These are phyloP conservation scores for Ptiloglossa arizonensis DNA, from an alignment of 1,140 invertebrate genomes.

Conservation along the genomic window DNA sequence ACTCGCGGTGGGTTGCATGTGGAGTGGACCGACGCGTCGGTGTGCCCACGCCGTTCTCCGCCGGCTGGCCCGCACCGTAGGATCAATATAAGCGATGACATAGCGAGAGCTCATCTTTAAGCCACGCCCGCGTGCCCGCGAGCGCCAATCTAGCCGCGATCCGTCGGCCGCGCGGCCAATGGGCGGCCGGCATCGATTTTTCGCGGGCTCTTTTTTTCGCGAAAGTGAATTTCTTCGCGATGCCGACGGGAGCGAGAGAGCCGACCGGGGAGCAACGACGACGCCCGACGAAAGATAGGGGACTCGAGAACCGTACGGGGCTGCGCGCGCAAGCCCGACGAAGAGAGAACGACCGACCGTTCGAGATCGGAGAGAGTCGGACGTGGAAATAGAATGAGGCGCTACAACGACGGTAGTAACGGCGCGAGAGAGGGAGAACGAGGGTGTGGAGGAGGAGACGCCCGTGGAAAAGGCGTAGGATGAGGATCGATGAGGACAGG, in stretches of 20 bases:
- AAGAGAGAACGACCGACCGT: background rate
- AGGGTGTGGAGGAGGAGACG: conserved; percentile 53
- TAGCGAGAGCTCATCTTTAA: conserved; percentile 82
- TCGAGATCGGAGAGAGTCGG: background rate
- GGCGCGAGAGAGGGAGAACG: conserved; percentile 47
- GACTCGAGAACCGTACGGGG: background rate
- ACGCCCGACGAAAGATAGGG: background rate
- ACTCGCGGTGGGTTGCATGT: conserved; percentile 47
- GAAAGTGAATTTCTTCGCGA: conserved; percentile 80
- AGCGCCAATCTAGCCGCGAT: conserved; percentile 46
- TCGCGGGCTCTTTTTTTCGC: conserved; percentile 66
- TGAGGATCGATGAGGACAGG: conserved; percentile 74
- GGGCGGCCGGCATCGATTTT: conserved; percentile 76
- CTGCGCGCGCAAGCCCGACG: too few relatives aligned
- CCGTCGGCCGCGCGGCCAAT: conserved; percentile 68
- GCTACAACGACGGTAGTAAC: conserved; percentile 41
- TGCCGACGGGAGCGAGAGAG: conserved; percentile 59
- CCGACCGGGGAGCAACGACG: conserved; percentile 1
- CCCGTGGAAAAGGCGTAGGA: conserved; percentile 54
- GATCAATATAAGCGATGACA: conserved; percentile 82
- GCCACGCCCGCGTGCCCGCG: conserved; percentile 70
- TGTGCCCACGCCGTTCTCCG: conserved; percentile 53
- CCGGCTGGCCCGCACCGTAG: conserved; percentile 62
- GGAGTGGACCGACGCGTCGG: conserved; percentile 25
- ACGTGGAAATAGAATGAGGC: conserved; percentile 52